Base-by-base conservation (phyloP, 2,888 invertebrate species). In the Thecocarcelia acutangulata region DNA sequence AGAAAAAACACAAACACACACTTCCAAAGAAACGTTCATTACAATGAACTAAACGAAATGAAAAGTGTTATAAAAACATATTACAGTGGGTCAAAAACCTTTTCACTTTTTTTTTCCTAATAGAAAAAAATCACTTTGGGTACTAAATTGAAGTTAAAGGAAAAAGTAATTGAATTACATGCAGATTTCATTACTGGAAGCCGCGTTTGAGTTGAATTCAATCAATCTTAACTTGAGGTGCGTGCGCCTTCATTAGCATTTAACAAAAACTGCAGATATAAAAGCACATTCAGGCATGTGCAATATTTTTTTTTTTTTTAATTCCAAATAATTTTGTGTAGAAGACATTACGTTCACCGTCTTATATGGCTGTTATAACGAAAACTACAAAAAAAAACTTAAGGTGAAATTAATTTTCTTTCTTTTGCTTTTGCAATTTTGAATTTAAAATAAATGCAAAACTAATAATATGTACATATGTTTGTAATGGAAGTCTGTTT, bases 71-170 rank as follows among this genome's bases (percentile, higher is more conserved):
- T 24, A 24, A 54, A 66, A 76, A 40, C 48, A 21, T 6, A 50
- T 59, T 81, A 69, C n/a, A 44, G 44, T 48, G 78, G 77, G 77
- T 82, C 77, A 74, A 24, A 64, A 73, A 74, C 77, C 81, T 82
- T 78, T 82, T 78, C 70, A 82, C 77, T 73, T 77, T 61, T 33
- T 61, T 50, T 56, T 37, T 56, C 48, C 13, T 50, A 21, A 11
- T n/a, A 15, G 12, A 15, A 33, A 44, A 9, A 15, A 15, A 28
- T 9, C 19, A 48, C n/a, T 40, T 52, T 12, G 42, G 42, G 33
- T 50, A 12, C 8, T 19, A 2, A 11, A 64, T 33, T 33, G 1
- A 11, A 64, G 44, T 13, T 15, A n/a, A 40, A 61, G 54, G 46
- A 69, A 28, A 61, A 50, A 15, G 1, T 12, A 61, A 44, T 56